Evolutionary conservation across 2,888 invertebrate species (phyloP), one percentile per base, ranked within the genome.

Genomic region (Phymatocera aterrima): DNA sequence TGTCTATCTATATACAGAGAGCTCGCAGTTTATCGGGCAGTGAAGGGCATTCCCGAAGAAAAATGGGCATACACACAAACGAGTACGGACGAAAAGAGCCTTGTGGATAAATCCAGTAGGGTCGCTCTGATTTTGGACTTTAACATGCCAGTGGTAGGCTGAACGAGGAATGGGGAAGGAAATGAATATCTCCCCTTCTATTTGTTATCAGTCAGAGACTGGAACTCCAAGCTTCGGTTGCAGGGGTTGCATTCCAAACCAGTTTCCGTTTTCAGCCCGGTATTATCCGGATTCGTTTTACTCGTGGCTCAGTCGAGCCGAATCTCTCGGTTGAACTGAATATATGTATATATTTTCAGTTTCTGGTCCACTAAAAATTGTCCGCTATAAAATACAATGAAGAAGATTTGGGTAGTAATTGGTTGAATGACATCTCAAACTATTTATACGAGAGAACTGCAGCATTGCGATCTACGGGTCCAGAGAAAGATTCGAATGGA

Each of bases 161-260:
- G 28, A 61, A 4, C 15, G 8, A 60, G 10, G 5, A 34, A 65
- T 37, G n/a, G 65, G 34, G n/a, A 77, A 34, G 34, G 37, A 51
- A 51, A 77, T 64, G 51, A 77, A 65, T 57, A 57, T 57, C 77
- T 77, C 77, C 37, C 34, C 64, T 48, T 51, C 51, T 65, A 77
- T 68, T 68, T 68, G 77, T 77, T 77, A 77, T 77, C 65, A 77
- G 68, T 46, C 68, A 46, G 68, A 68, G 68, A 68, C 77, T 77
- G 34, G 51, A 65, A 37, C 65, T 37, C 65, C 77, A 64, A 77
- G 48, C 51, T 51, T 61, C 65, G 12, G 51, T 77, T 24, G 68
- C 46, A 46, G 68, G 68, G 68, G 68, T 43, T 64, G 64, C 64
- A 64, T 64, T 64, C 61, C 28, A 31, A 18, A 34, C 61, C 46